These are phyloP conservation scores for Drosophila yakuba DNA, from an alignment of 1,140 invertebrate species.

Conservation along the genomic window DNA sequence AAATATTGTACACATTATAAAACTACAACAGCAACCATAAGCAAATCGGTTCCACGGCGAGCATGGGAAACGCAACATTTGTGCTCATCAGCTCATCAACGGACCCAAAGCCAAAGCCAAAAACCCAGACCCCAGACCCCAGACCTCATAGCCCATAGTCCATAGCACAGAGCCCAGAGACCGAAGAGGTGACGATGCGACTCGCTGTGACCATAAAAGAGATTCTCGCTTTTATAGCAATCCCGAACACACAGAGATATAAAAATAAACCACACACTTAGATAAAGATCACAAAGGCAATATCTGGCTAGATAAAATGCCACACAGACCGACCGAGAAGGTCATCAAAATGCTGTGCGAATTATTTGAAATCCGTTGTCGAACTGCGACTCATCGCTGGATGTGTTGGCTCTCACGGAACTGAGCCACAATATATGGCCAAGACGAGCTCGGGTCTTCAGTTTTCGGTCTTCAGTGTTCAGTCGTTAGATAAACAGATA, in stretches of 20 bases:
- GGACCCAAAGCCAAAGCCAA: slow-evolving; percentile 12
- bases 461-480: slow-evolving; percentile 18
- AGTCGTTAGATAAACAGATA: slow-evolving; percentile 29
- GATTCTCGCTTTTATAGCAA: slow-evolving; percentile 79
- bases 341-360: slow-evolving; percentile 79
- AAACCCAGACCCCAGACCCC: background rate
- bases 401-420: slow-evolving; percentile 44
- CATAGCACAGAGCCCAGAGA: slow-evolving; percentile 1
- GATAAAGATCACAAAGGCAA: slow-evolving; percentile 84
- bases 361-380: slow-evolving; percentile 60
- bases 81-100: slow-evolving; percentile 52
- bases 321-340: slow-evolving; percentile 70
- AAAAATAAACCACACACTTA: slow-evolving; percentile 80
- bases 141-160: background rate
- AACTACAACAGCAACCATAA: slow-evolving; percentile 47
- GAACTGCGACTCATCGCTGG: background rate
- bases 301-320: slow-evolving; percentile 79
- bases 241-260: slow-evolving; percentile 56
- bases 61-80: slow-evolving; percentile 81
- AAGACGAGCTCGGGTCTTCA: slow-evolving; percentile 26
- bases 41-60: slow-evolving; percentile 49
- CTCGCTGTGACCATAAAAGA: slow-evolving; percentile 81
- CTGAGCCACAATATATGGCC: slow-evolving; percentile 36
- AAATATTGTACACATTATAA: slow-evolving; percentile 68
- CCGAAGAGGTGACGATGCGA: slow-evolving; percentile 64